These are phyloP conservation scores for Melipona quadrifasciata DNA, from an alignment of 1,140 invertebrate species.

Conservation along the genomic window DNA sequence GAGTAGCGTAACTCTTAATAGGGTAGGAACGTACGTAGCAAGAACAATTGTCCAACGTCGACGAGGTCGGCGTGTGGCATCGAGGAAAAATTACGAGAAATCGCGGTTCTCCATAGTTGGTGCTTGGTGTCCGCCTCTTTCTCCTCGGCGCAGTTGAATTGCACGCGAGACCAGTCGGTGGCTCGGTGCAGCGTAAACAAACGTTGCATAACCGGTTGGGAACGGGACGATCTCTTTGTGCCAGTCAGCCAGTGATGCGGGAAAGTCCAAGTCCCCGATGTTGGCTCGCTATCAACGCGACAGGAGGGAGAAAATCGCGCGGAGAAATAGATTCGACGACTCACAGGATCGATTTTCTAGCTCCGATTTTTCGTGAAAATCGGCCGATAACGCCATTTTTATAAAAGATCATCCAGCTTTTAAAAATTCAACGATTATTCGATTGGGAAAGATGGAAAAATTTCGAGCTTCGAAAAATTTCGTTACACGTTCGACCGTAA, in stretches of 20 bases:
- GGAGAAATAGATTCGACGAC: slow-evolving; percentile 6
- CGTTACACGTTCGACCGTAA: too few relatives aligned
- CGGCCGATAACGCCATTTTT: not conserved
- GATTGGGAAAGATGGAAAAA: too few relatives aligned
- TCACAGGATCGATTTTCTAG: not conserved
- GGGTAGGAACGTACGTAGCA: too few relatives aligned
- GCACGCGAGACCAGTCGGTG: slow-evolving; percentile 45
- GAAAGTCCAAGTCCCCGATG: slow-evolving; percentile 14
- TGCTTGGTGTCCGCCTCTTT: not conserved
- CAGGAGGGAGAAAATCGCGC: not conserved
- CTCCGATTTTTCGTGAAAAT: not conserved
- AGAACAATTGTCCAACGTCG: not conserved
- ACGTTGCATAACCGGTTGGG: slow-evolving; percentile 53
- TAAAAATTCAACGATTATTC: too few relatives aligned
- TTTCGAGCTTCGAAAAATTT: too few relatives aligned
- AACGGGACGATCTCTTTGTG: slow-evolving; percentile 31
- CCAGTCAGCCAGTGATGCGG: not conserved
- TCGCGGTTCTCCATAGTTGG: not conserved
- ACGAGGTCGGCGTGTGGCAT: not conserved
- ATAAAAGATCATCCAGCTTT: too few relatives aligned
- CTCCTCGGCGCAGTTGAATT: not conserved
- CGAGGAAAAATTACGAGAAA: not conserved
- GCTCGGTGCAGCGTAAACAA: slow-evolving; percentile 49
- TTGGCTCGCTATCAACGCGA: not conserved
- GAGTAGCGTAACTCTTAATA: too few relatives aligned